Evolutionary conservation across 2,888 invertebrate species (phyloP).

Genomic region (Idaea aversata): DNA sequence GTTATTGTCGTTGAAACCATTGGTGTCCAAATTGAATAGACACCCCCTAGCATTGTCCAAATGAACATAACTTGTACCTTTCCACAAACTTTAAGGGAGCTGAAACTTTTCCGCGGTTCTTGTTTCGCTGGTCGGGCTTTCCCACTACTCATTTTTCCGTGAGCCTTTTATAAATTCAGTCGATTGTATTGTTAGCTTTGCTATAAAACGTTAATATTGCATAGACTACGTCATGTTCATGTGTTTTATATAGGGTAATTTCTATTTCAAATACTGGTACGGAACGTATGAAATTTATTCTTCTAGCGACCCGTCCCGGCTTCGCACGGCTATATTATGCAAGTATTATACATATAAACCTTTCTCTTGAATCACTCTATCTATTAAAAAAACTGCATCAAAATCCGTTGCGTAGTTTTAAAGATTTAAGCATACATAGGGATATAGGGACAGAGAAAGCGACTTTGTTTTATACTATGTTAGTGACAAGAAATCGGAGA

Average conservation of each 20-base stretch:
- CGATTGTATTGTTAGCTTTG: slow-evolving; percentile 37
- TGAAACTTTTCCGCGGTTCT: slow-evolving; percentile 23
- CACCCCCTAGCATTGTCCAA: slow-evolving; percentile 22
- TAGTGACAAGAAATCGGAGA: too few relatives aligned
- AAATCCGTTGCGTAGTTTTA: too few relatives aligned
- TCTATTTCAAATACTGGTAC: not conserved
- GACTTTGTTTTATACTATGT: too few relatives aligned
- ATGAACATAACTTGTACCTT: slow-evolving; percentile 16
- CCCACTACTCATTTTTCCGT: slow-evolving; percentile 32
- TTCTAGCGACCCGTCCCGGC: too few relatives aligned
- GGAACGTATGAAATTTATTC: not conserved
- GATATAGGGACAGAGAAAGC: too few relatives aligned
- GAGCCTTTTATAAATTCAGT: slow-evolving; percentile 31
- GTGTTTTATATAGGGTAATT: not conserved
- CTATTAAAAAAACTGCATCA: too few relatives aligned
- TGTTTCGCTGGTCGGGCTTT: slow-evolving; percentile 25
- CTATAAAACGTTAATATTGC: slow-evolving; percentile 2
- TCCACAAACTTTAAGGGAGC: slow-evolving; percentile 19
- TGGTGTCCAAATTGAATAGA: slow-evolving; percentile 34
- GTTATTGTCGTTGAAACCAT: slow-evolving; percentile 45
- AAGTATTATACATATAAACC: too few relatives aligned
- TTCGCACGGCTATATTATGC: too few relatives aligned
- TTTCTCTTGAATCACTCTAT: too few relatives aligned
- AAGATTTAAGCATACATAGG: too few relatives aligned
- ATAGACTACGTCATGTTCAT: not conserved